Evolutionary conservation across 2,113 vertebrate genomes (phyloP).

Genomic region (Prionailurus bengalensis): DNA sequence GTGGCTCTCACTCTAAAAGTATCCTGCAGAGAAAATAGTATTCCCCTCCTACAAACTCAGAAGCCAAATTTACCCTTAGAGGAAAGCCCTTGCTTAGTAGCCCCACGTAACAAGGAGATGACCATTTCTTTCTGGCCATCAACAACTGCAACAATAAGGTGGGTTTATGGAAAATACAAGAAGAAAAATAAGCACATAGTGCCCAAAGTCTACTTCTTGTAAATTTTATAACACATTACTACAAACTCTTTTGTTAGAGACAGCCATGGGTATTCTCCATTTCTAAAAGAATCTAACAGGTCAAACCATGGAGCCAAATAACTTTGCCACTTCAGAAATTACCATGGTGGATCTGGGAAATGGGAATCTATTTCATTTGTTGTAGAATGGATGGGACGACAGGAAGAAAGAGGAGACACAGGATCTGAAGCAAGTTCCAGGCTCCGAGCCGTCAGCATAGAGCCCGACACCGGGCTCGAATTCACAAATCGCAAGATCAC

Average conservation of each 20-base stretch:
- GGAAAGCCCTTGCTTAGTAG: background rate
- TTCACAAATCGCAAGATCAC: too few species aligned
- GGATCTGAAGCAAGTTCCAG: too few species aligned
- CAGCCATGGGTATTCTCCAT: background rate
- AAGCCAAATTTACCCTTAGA: background rate
- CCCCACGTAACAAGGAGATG: background rate
- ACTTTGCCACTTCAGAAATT: conserved; percentile 1
- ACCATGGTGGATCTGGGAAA: background rate
- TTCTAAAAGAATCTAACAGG: conserved; percentile 35
- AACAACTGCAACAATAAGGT: background rate
- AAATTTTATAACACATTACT: background rate
- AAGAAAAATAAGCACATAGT: conserved; percentile 18
- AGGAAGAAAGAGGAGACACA: too few species aligned
- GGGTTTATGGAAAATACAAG: background rate
- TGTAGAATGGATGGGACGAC: conserved; percentile 5
- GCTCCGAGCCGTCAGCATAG: too few species aligned
- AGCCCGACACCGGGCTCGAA: too few species aligned
- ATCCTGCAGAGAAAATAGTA: background rate
- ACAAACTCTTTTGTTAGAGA: conserved; percentile 12
- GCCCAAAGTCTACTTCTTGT: background rate
- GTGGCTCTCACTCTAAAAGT: background rate
- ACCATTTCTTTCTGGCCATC: background rate
- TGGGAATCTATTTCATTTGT: conserved; percentile 34
- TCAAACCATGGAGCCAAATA: conserved; percentile 55
- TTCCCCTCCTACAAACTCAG: background rate